Conservation (phyloP, 2,888 invertebrate species). For the Limnephilus marmoratus region DNA sequence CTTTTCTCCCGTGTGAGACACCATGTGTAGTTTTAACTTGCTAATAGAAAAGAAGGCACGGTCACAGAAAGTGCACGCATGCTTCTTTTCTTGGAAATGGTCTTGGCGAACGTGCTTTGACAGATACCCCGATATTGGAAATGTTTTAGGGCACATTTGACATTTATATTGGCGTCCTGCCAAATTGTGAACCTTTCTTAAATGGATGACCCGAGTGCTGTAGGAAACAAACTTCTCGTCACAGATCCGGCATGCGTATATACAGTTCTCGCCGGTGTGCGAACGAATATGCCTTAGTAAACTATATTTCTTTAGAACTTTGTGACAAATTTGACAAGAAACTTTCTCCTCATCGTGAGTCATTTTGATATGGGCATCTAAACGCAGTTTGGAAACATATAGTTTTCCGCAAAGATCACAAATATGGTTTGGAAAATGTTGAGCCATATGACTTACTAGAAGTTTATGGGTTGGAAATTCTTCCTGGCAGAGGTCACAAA, state of each 20-base stretch:
- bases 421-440: conserved; percentile 60
- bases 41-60: conserved; percentile 24
- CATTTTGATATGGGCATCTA: conserved; percentile 52
- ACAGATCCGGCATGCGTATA: conserved; percentile 25
- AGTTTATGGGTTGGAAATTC: conserved; percentile 56
- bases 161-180: conserved; percentile 13
- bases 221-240: conserved; percentile 31
- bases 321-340: conserved; percentile 47
- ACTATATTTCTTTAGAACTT: conserved; percentile 42
- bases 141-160: conserved; percentile 38
- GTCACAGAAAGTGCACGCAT: neutral
- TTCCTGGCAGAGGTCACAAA: conserved; percentile 58
- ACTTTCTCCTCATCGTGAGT: conserved; percentile 35
- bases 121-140: conserved; percentile 16
- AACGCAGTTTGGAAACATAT: conserved; percentile 46
- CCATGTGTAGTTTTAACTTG: conserved; percentile 32
- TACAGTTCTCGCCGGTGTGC: conserved; percentile 35
- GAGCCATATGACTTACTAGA: conserved; percentile 54
- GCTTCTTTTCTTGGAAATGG: conserved; percentile 32
- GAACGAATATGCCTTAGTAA: conserved; percentile 40
- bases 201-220: conserved; percentile 15
- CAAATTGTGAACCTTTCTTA: conserved; percentile 24
- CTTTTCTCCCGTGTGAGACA: conserved; percentile 31
- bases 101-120: conserved; percentile 33
- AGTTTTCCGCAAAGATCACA: conserved; percentile 61